Conservation (phyloP, 2,888 invertebrate genomes). For the Drosophila multiciliata region DNA sequence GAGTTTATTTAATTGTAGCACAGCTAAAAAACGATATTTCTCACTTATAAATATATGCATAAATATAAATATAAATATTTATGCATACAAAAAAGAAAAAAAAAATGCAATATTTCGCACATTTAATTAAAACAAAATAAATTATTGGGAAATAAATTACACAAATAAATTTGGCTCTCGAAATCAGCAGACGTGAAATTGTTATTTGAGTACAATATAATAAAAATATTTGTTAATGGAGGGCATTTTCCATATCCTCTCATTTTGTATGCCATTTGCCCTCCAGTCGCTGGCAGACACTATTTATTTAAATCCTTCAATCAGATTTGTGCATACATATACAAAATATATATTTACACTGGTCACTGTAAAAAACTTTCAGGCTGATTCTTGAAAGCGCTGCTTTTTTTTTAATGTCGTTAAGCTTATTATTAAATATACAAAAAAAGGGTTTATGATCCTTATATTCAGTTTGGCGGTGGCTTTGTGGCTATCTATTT, state of each 20-base stretch:
- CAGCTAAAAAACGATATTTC: slow-evolving; percentile 63
- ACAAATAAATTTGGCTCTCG: slow-evolving; percentile 47
- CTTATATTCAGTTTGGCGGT: not conserved
- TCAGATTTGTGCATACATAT: slow-evolving; percentile 34
- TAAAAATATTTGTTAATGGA: slow-evolving; percentile 62
- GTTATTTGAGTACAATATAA: slow-evolving; percentile 45
- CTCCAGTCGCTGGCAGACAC: slow-evolving; percentile 16
- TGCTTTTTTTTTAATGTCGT: slow-evolving; percentile 21
- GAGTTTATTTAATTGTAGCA: slow-evolving; percentile 27
- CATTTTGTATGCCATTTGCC: slow-evolving; percentile 1
- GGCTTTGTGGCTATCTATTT: not conserved
- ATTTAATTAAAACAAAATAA: slow-evolving; percentile 81
- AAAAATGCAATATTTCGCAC: slow-evolving; percentile 47
- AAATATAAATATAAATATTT: slow-evolving; percentile 48
- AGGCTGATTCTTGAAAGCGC: slow-evolving; percentile 32
- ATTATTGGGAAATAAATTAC: slow-evolving; percentile 74
- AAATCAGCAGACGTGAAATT: slow-evolving; percentile 66
- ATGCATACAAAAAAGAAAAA: slow-evolving; percentile 10
- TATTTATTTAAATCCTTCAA: slow-evolving; percentile 63
- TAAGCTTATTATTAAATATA: slow-evolving; percentile 36
- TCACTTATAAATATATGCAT: slow-evolving; percentile 25
- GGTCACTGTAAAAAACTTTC: slow-evolving; percentile 2
- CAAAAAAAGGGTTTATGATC: not conserved
- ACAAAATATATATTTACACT: slow-evolving; percentile 14
- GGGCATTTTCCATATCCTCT: slow-evolving; percentile 1